phyloP scores from a whole-genome alignment of 2,797 vertebrate species.

The Syngnathus acus region DNA sequence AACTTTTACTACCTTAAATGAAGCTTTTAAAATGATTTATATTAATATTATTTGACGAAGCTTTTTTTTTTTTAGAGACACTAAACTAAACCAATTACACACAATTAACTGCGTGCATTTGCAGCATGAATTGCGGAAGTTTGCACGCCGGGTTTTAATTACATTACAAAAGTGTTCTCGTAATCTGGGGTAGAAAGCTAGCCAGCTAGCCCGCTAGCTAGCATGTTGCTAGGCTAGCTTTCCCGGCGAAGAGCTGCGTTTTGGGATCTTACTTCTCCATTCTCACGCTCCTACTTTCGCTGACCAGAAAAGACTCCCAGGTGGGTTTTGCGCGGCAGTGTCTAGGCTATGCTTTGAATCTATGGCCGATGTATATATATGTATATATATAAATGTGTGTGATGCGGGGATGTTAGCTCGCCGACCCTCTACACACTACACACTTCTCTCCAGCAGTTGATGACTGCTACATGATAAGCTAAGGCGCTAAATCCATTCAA shows the following conservation, averaged over 20 bases:
- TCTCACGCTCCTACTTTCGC: conserved; percentile 40
- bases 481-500: not conserved
- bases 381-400: not conserved
- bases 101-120: not conserved
- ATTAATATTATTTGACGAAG: conserved; percentile 3
- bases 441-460: not conserved
- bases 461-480: not conserved
- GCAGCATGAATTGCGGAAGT: not conserved
- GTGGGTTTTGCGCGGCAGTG: conserved; percentile 18
- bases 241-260: conserved; percentile 17
- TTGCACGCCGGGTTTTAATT: conserved; percentile 2
- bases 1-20: conserved; percentile 58
- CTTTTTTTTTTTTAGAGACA: conserved; percentile 13
- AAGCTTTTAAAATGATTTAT: not conserved
- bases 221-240: conserved; percentile 52
- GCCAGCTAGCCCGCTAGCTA: conserved; percentile 35
- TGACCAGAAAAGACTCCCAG: conserved; percentile 61
- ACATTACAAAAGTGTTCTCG: conserved; percentile 43
- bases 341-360: not conserved
- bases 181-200: conserved; percentile 33
- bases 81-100: not conserved
- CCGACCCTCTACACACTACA: not conserved
- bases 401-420: not conserved
- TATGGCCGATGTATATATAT: not conserved
- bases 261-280: conserved; percentile 23